Base-by-base conservation (phyloP, 2,113 vertebrate species). In the Reinhardtius hippoglossoides region DNA sequence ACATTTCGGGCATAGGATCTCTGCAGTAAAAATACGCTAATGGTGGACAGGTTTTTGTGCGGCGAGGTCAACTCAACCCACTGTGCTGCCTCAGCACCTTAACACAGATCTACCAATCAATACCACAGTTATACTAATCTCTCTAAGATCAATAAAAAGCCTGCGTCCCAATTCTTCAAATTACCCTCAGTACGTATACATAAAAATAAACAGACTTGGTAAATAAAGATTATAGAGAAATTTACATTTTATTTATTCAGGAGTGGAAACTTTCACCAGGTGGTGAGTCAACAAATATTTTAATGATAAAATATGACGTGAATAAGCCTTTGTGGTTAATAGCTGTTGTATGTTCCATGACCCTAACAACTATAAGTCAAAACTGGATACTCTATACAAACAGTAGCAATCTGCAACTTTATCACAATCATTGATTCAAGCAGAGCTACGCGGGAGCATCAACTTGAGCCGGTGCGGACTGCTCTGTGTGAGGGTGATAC, bases 1-100 rank as follows among this genome's bases (percentile, higher is more conserved):
- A 91, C 89, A 90, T 86, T 90, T 87, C 70, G 87, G 78, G 85
- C 67, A 71, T 60, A 69, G 73, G 27, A 69, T 70, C 66, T 81
- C 80, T 75, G 87, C 78, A 71, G 81, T 78, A 78, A 75, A 77
- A 89, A 83, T 44, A 58, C 63, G 54, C 61, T 78, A 65, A 58
- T 5, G 20, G 56, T 58, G 71, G 27, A 77, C n/a, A 16, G 23
- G n/a, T 63, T 56, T 71, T n/a, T 16, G 64, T 65, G 65, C 44
- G 67, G 76, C 0, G 23, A 77, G 77, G 50, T 72, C 76, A 68
- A 6, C 37, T 56, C 26, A 48, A 26, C 16, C 5, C 20, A 23
- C 27, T 6, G 5, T 0, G n/a, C 60, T 69, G 37, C 62, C 52
- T 80, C 72, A 70, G 66, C 78, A 77, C 52, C 27, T 58, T 46